These are phyloP conservation scores for Falco berigora DNA, from an alignment of 2,797 vertebrate species.

Conservation along the genomic window DNA sequence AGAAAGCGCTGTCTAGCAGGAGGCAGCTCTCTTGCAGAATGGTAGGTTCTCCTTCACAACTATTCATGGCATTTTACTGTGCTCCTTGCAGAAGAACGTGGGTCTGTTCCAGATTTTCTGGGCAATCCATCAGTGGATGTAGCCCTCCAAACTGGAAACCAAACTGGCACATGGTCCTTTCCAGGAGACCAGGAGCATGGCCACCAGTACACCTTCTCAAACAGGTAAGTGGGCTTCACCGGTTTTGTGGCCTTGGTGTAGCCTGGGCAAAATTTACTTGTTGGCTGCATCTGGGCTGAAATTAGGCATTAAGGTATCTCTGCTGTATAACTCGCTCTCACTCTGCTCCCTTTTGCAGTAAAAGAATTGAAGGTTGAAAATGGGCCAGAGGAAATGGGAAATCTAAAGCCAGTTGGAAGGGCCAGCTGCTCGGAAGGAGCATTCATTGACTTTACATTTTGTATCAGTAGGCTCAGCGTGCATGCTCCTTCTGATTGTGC, in stretches of 20 bases:
- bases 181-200: background rate
- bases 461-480: background rate
- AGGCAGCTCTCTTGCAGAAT: background rate
- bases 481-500: background rate
- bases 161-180: background rate
- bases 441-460: background rate
- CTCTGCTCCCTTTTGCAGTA: background rate
- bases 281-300: background rate
- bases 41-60: background rate
- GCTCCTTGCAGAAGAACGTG: background rate
- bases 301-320: background rate
- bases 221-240: background rate
- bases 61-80: background rate
- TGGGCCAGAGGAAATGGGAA: background rate
- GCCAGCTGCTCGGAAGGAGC: background rate
- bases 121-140: background rate
- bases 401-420: background rate
- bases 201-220: background rate
- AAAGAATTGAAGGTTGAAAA: background rate
- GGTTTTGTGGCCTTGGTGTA: rapidly evolving
- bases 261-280: background rate
- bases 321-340: background rate
- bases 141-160: background rate
- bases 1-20: background rate
- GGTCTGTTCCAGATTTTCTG: background rate